A percentile compares a stretch with the other conserved stretches of the same genome.
Conservation (phyloP, 2,797 vertebrate species). For the Smutsia temminckii region DNA sequence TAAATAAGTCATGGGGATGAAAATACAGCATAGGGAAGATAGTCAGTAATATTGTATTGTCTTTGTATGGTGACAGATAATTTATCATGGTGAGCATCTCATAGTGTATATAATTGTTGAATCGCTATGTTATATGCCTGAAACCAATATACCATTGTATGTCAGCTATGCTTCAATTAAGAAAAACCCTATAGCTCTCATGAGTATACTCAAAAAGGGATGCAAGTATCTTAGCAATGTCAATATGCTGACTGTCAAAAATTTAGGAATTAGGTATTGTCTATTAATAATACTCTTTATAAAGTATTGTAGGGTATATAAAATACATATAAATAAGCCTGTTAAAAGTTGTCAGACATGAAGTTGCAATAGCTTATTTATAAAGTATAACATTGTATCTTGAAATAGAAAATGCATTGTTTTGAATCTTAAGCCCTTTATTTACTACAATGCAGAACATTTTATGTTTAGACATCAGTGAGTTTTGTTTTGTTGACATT, state of each 20-base stretch:
- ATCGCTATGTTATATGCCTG: no score
- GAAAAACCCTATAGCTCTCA: neutral
- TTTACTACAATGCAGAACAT: slow-evolving; percentile 65
- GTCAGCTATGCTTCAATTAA: no score
- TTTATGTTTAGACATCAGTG: slow-evolving; percentile 52
- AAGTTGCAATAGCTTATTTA: neutral
- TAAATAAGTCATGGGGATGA: no score
- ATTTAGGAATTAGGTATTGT: neutral
- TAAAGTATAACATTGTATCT: neutral
- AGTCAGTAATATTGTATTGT: no score
- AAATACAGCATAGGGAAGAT: no score
- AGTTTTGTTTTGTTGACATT: slow-evolving; percentile 55
- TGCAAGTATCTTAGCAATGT: neutral
- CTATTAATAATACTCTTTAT: neutral
- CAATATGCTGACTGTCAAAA: neutral
- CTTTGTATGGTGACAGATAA: no score
- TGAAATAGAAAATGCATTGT: neutral
- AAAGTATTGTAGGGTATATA: neutral
- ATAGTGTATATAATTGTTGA: no score
- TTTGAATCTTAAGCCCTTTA: slow-evolving; percentile 67
- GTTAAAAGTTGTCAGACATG: neutral
- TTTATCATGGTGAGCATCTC: no score
- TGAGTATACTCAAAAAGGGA: neutral
- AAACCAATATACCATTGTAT: no score
- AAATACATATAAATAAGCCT: neutral